These are phyloP conservation scores for Hydractinia symbiolongicarpus DNA, from an alignment of 30 jellyfish, hydroid and myxozoan species.

Conservation along the genomic window DNA sequence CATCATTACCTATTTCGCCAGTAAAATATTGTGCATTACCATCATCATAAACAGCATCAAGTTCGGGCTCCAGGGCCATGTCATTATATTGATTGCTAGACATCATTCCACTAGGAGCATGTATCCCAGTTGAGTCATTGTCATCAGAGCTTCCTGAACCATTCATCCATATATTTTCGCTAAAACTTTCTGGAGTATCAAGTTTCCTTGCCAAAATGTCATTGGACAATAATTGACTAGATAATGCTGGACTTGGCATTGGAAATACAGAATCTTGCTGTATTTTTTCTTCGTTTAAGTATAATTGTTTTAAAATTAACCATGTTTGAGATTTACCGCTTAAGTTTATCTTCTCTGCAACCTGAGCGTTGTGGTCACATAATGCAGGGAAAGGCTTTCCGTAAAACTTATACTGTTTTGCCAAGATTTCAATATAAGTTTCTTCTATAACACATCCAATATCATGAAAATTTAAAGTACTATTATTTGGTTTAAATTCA, in stretches of 20 bases:
- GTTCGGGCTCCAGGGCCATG: slow-evolving; percentile 63
- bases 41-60: slow-evolving; percentile 80
- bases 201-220: slow-evolving; percentile 18
- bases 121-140: background rate
- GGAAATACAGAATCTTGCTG: slow-evolving; percentile 11
- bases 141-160: background rate
- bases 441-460: slow-evolving; percentile 27
- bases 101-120: background rate
- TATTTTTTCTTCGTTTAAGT: background rate
- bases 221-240: slow-evolving; percentile 1
- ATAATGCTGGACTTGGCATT: slow-evolving; percentile 8
- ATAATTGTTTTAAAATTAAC: slow-evolving; percentile 46
- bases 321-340: slow-evolving; percentile 78
- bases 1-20: slow-evolving; percentile 27
- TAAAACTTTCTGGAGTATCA: slow-evolving; percentile 27
- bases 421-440: slow-evolving; percentile 19
- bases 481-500: slow-evolving; percentile 63
- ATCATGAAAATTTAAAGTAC: slow-evolving; percentile 54
- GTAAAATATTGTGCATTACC: slow-evolving; percentile 60
- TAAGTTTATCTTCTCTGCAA: slow-evolving; percentile 47
- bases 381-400: slow-evolving; percentile 35
- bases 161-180: background rate
- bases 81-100: background rate
- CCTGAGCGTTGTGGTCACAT: slow-evolving; percentile 54
- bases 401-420: slow-evolving; percentile 35